Base-by-base conservation (phyloP, 2,888 invertebrate species). In the Aporophyla lueneburgensis region DNA sequence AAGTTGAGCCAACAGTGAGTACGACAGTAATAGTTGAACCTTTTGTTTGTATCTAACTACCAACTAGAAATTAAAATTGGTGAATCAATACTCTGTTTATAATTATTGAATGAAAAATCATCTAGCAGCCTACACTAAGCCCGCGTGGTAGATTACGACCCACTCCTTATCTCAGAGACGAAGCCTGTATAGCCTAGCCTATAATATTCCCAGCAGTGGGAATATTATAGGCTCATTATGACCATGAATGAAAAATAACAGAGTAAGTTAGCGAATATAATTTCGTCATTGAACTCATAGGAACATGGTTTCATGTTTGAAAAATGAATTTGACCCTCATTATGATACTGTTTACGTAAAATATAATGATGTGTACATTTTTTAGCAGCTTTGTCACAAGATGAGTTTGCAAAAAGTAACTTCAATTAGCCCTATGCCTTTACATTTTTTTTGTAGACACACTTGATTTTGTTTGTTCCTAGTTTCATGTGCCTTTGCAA, bases 381-480 rank as follows among this genome's bases (percentile, higher is more conserved):
- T 65, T 78, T 46, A 49, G 7, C 46, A 24, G 49, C n/a, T 54
- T 69, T 40, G 40, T 69, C 24, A 59, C 24, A 61, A 53, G 21
- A 68, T 33, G 46, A 59, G 4, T 46, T 46, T 40, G 27, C 51
- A 56, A 51, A 33, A 63, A 66, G 53, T 27, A 0, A 21, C 10
- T 43, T 66, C 6, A 46, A 53, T 68, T 73, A 58, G 21, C n/a
- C n/a, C n/a, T n/a, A 73, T 49, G 54, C 16, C 43, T 16, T 5
- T 33, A 16, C 27, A 33, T 2, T 27, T 5, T 62, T 59, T 51
- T 73, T 33, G 6, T n/a, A 19, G 6, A 0, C 4, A 19, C 1
- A 21, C 5, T 33, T 2, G 5, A 16, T 19, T 46, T 49, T 46
- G 43, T 71, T 46, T 27, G 53, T 61, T 61, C 24, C 56, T 49